Evolutionary conservation across 2,113 vertebrate species (phyloP).

Genomic region (Hydrolagus affinis): DNA sequence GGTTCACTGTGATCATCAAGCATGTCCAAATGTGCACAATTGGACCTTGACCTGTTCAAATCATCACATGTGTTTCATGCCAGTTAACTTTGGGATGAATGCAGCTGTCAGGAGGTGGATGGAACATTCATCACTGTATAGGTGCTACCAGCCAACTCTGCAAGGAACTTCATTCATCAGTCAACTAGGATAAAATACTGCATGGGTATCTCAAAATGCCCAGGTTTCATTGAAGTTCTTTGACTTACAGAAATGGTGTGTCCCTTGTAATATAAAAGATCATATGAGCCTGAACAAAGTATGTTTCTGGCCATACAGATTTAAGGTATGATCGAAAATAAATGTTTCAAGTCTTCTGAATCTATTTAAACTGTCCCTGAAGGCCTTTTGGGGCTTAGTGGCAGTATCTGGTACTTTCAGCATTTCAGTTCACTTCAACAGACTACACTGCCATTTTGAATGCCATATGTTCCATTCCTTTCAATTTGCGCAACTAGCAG

Average conservation of each 20-base stretch:
- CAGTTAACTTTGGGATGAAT: too few relatives aligned
- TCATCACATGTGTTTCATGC: too few relatives aligned
- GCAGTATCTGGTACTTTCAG: background rate
- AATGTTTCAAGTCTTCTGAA: background rate
- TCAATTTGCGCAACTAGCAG: background rate
- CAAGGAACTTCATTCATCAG: background rate
- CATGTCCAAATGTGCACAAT: too few relatives aligned
- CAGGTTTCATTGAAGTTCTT: background rate
- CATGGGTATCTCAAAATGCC: background rate
- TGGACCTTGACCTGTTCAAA: too few relatives aligned
- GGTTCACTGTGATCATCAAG: too few relatives aligned
- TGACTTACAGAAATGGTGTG: background rate
- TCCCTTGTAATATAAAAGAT: background rate
- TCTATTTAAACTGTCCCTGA: background rate
- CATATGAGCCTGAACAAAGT: background rate
- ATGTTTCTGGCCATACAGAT: background rate
- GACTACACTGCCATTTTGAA: background rate
- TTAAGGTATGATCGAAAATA: background rate
- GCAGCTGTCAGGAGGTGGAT: too few relatives aligned
- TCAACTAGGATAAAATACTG: background rate
- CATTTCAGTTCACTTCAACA: background rate
- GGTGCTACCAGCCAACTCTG: background rate
- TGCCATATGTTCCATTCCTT: background rate
- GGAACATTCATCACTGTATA: background rate
- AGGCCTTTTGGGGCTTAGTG: background rate